These are phyloP conservation scores for Chaenocephalus aceratus DNA, from an alignment of 2,113 vertebrate species.

Conservation along the genomic window DNA sequence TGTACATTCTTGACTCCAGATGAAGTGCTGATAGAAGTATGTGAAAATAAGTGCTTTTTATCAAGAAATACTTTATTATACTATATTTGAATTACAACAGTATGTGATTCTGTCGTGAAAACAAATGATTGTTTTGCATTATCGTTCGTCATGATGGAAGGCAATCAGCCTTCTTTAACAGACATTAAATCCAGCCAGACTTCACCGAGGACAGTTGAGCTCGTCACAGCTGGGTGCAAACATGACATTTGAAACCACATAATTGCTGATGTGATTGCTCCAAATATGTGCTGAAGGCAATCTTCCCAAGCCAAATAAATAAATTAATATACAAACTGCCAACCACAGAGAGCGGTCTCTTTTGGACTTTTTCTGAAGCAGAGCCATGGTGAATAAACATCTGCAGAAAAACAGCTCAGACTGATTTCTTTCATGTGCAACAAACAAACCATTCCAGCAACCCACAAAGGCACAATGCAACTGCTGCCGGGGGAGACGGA, in stretches of 20 bases:
- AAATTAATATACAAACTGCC: slow-evolving; percentile 72
- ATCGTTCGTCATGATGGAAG: slow-evolving; percentile 40
- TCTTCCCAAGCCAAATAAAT: slow-evolving; percentile 71
- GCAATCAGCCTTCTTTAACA: slow-evolving; percentile 40
- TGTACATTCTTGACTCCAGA: slow-evolving; percentile 32
- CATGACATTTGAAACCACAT: slow-evolving; percentile 71
- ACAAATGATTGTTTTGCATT: slow-evolving; percentile 41
- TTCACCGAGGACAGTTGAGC: slow-evolving; percentile 54
- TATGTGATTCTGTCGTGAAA: slow-evolving; percentile 16
- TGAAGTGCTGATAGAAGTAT: slow-evolving; percentile 13
- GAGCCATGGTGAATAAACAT: slow-evolving; percentile 70
- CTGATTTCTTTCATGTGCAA: slow-evolving; percentile 67
- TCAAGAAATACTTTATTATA: background rate
- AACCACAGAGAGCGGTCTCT: slow-evolving; percentile 44
- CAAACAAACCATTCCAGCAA: slow-evolving; percentile 72
- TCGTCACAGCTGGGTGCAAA: slow-evolving; percentile 70
- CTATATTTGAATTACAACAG: slow-evolving; percentile 10
- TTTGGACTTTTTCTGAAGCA: slow-evolving; percentile 55
- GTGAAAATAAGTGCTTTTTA: slow-evolving; percentile 10
- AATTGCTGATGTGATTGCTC: slow-evolving; percentile 75
- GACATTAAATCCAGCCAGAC: slow-evolving; percentile 54
- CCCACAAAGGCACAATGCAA: slow-evolving; percentile 55
- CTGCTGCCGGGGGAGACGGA: slow-evolving; percentile 59
- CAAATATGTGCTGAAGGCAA: slow-evolving; percentile 66
- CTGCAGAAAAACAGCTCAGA: slow-evolving; percentile 64